Evolutionary conservation across 2,113 vertebrate species (phyloP).

Genomic region (Lontra canadensis): DNA sequence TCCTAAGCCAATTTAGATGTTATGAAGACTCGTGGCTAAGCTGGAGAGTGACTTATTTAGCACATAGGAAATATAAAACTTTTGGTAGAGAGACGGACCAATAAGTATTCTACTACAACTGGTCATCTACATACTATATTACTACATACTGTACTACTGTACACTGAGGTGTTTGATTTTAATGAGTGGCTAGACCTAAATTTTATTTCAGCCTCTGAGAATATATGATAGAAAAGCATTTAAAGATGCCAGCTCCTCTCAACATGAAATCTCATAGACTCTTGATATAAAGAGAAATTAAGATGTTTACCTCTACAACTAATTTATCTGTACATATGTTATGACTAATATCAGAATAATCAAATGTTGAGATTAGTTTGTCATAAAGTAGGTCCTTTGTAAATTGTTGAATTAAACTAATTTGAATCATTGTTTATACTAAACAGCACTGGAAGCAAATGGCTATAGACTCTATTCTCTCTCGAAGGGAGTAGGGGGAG

Average conservation of each 20-base stretch:
- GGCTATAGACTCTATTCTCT: fast-evolving
- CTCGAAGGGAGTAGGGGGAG: fast-evolving
- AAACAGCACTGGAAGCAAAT: background rate
- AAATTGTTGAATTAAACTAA: background rate
- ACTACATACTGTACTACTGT: background rate
- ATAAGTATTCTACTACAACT: background rate
- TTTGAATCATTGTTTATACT: background rate
- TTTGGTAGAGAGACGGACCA: background rate
- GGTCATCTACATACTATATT: background rate
- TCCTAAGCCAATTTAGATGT: background rate
- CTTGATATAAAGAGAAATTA: background rate
- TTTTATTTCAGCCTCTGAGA: constrained; percentile 31
- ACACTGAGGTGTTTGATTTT: background rate
- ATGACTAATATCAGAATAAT: background rate
- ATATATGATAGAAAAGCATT: constrained; percentile 18
- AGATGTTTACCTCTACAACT: background rate
- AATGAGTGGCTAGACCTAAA: constrained; percentile 34
- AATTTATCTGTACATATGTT: background rate
- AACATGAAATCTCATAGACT: background rate
- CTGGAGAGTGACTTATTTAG: background rate
- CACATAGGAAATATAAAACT: background rate
- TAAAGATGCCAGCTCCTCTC: background rate
- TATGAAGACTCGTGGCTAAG: background rate
- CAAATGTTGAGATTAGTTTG: background rate
- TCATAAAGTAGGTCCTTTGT: background rate